Evolutionary conservation across 1,140 invertebrate genomes (phyloP).

Genomic region (Sitobion miscanthi): DNA sequence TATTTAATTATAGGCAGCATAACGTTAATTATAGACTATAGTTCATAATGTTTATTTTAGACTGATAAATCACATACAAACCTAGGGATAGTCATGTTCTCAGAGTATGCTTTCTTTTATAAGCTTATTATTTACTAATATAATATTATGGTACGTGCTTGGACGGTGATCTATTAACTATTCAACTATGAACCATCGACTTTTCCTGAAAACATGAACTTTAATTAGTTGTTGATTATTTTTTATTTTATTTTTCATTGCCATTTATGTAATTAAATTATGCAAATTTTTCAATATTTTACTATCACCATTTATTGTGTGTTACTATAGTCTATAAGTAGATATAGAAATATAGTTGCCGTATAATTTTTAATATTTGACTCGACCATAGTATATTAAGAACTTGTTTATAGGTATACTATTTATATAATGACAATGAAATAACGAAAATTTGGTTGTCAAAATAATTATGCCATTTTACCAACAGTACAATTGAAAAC

Average conservation of each 20-base stretch:
- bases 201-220: neutral
- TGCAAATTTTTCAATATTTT: neutral
- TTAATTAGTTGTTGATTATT: neutral
- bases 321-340: too few species aligned
- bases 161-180: neutral
- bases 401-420: too few species aligned
- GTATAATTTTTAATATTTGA: neutral
- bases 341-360: too few species aligned
- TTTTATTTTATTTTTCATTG: neutral
- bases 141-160: too few species aligned
- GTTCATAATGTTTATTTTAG: neutral
- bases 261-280: neutral
- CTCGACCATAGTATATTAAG: too few species aligned
- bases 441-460: too few species aligned
- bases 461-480: too few species aligned
- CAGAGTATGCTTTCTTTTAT: neutral
- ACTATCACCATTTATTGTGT: too few species aligned
- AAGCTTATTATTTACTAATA: neutral
- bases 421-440: too few species aligned
- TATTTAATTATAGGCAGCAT: neutral
- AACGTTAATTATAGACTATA: neutral
- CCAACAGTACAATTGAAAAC: too few species aligned
- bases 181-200: neutral
- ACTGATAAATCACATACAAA: neutral
- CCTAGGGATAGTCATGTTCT: neutral